Evolutionary conservation across 2,113 vertebrate species (phyloP).

Genomic region (Pithys albifrons): DNA sequence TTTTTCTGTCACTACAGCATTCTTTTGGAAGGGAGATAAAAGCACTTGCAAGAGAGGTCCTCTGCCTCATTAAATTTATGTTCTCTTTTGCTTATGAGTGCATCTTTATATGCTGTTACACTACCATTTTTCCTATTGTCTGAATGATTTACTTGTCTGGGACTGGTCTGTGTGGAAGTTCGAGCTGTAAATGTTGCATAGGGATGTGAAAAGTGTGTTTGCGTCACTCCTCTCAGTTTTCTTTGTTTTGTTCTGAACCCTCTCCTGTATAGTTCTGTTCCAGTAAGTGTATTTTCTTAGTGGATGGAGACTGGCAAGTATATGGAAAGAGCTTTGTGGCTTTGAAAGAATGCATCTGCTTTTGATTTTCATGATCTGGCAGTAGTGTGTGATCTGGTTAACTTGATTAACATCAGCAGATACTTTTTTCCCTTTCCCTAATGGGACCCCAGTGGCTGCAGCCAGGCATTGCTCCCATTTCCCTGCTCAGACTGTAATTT

Average conservation of each 20-base stretch:
- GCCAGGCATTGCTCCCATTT: neutral
- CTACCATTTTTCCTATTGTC: neutral
- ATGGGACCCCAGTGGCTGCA: neutral
- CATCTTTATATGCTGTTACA: neutral
- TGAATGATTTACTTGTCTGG: neutral
- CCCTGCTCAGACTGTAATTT: neutral
- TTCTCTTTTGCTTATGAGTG: neutral
- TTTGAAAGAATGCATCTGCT: neutral
- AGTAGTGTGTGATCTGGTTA: neutral
- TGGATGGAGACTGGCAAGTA: neutral
- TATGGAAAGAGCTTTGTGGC: neutral
- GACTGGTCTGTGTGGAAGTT: neutral
- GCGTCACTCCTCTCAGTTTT: neutral
- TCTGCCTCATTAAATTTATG: neutral
- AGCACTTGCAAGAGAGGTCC: rapidly evolving
- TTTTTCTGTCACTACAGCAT: neutral
- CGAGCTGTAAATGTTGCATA: neutral
- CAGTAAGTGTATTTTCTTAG: neutral
- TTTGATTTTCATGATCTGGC: neutral
- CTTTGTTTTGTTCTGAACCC: neutral
- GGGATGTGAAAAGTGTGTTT: neutral
- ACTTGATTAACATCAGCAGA: neutral
- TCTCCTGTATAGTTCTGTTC: neutral
- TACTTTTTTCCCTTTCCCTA: neutral
- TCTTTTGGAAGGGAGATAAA: neutral